Percentiles rank a stretch among this genome's conserved stretches.
Evolutionary conservation across 2,797 vertebrate species (phyloP).

Genomic region (Hippoglossus hippoglossus): DNA sequence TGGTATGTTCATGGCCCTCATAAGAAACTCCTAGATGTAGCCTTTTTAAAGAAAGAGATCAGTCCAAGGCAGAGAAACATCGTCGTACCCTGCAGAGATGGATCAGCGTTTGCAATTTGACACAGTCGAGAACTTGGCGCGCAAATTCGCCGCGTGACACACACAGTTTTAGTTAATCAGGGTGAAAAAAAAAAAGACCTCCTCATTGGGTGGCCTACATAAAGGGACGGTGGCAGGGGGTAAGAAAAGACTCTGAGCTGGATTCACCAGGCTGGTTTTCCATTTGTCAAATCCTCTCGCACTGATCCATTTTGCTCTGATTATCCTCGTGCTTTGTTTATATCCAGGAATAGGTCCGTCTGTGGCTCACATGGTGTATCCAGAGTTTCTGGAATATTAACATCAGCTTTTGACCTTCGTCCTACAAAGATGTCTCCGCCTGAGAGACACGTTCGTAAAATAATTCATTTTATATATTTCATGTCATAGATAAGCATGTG

Average conservation of each 20-base stretch:
- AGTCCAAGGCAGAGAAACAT: not conserved
- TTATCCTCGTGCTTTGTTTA: constrained; percentile 60
- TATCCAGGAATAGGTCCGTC: constrained; percentile 7
- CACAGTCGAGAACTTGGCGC: constrained; percentile 14
- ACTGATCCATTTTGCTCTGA: constrained; percentile 64
- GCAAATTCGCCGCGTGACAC: constrained; percentile 9
- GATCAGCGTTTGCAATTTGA: constrained; percentile 28
- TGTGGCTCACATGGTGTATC: constrained; percentile 23
- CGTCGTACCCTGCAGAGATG: constrained; percentile 2
- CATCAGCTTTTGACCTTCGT: not conserved
- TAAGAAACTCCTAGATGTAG: not conserved
- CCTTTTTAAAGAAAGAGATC: not conserved
- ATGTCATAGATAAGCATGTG: no score
- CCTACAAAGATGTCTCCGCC: not conserved
- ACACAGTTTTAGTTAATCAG: constrained; percentile 47
- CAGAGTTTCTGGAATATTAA: constrained; percentile 26
- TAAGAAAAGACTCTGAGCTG: constrained; percentile 29
- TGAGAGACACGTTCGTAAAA: no score
- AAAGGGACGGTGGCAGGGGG: constrained; percentile 28
- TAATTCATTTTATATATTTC: no score
- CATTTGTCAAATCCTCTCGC: constrained; percentile 61
- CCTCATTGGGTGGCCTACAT: constrained; percentile 57
- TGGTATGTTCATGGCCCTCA: constrained; percentile 21
- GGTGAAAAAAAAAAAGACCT: constrained; percentile 17
- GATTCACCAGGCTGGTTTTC: constrained; percentile 44